Percentiles rank a stretch among this genome's conserved stretches.
These are phyloP conservation scores for Vanessa tameamea DNA, from an alignment of 1,140 invertebrate genomes.

Conservation along the genomic window DNA sequence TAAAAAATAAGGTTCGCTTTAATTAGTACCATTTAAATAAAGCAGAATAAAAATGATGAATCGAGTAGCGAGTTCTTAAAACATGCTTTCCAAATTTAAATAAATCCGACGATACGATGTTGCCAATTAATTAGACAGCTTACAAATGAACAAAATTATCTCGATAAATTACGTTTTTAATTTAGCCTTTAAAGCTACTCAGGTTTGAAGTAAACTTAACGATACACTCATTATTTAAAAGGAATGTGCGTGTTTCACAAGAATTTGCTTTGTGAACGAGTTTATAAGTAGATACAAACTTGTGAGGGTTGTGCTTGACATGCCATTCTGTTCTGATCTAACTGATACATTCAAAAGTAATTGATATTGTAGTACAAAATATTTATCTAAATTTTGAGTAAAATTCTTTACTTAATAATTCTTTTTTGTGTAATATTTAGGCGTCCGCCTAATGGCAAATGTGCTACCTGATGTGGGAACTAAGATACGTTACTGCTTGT, in stretches of 20 bases:
- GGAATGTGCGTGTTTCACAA: constrained; percentile 31
- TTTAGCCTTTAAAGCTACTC: neutral
- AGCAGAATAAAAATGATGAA: no score
- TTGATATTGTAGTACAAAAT: neutral
- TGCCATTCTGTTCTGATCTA: constrained; percentile 5
- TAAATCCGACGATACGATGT: no score
- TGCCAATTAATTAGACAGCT: no score
- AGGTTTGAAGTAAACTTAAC: constrained; percentile 16
- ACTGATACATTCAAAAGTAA: constrained; percentile 38
- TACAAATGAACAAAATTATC: neutral
- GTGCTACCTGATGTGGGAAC: no score
- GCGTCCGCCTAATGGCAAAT: no score
- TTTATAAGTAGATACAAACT: constrained; percentile 27
- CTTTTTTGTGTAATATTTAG: no score
- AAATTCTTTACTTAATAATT: neutral
- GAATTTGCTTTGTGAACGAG: constrained; percentile 33
- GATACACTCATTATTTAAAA: constrained; percentile 29
- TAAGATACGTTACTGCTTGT: no score
- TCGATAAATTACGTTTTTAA: neutral
- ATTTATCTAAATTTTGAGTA: neutral
- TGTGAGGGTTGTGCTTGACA: constrained; percentile 17
- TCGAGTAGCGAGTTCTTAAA: no score
- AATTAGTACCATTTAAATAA: no score
- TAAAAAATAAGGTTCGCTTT: neutral
- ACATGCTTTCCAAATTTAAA: no score